These are phyloP conservation scores for Perdita meconis DNA, from an alignment of 2,888 invertebrate genomes.

Conservation along the genomic window DNA sequence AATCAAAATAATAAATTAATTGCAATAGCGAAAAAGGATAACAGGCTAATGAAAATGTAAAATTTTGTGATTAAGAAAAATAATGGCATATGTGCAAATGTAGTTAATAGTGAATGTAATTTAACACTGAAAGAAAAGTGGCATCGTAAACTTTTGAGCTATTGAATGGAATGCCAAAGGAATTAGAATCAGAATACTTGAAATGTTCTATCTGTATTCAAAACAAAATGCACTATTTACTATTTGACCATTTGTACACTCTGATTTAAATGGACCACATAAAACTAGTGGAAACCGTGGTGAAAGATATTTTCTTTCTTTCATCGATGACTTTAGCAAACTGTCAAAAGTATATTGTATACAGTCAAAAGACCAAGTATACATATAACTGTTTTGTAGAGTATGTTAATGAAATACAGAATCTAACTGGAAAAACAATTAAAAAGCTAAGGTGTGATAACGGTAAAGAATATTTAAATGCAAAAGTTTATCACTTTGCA, in stretches of 20 bases:
- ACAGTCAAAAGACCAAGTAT: neutral
- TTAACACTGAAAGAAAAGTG: conserved; percentile 63
- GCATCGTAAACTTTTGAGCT: conserved; percentile 64
- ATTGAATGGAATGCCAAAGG: conserved; percentile 50
- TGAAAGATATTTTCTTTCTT: conserved; percentile 4
- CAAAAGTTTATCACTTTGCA: neutral
- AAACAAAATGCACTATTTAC: conserved; percentile 39
- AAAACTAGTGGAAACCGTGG: neutral
- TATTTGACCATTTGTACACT: conserved; percentile 1
- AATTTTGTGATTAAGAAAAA: neutral
- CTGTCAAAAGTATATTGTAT: no score
- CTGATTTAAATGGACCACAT: conserved; percentile 19
- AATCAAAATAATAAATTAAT: conserved; percentile 12
- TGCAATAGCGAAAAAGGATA: neutral
- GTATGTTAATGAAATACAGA: conserved; percentile 9
- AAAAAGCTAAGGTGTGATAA: conserved; percentile 15
- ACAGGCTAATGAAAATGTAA: neutral
- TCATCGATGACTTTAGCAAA: conserved; percentile 3
- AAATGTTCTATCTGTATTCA: conserved; percentile 61
- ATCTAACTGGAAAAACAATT: neutral
- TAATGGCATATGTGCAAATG: neutral
- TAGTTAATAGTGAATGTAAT: neutral
- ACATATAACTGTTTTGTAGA: neutral
- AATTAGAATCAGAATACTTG: conserved; percentile 54
- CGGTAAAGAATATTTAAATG: conserved; percentile 5